phyloP scores from a whole-genome alignment of 2,888 invertebrate genomes.

The Diplazon laetatorius region DNA sequence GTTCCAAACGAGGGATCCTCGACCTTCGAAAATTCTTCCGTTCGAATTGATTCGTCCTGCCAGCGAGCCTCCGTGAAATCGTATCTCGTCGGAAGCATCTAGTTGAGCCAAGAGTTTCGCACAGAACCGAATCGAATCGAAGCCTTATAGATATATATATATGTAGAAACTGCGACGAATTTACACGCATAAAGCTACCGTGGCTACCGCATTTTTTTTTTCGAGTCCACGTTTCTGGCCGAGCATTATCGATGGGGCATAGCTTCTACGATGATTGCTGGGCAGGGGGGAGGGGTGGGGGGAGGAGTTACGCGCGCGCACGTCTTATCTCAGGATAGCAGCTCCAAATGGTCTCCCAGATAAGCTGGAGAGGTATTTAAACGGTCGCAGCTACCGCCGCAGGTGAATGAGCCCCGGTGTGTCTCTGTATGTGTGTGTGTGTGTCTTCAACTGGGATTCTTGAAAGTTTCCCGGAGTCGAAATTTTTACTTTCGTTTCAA shows the following conservation, averaged over 20 bases:
- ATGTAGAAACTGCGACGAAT: slow-evolving; percentile 20
- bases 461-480: slow-evolving; percentile 49
- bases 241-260: background rate
- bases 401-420: slow-evolving; percentile 46
- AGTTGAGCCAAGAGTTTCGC: slow-evolving; percentile 9
- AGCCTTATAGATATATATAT: slow-evolving; percentile 34
- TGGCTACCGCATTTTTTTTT: slow-evolving; percentile 51
- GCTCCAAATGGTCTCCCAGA: slow-evolving; percentile 25
- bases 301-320: slow-evolving; percentile 18
- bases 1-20: slow-evolving; percentile 61
- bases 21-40: slow-evolving; percentile 65
- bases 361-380: slow-evolving; percentile 55
- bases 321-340: slow-evolving; percentile 40
- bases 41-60: slow-evolving; percentile 69
- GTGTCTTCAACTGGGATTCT: slow-evolving; percentile 60
- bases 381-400: slow-evolving; percentile 51
- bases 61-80: slow-evolving; percentile 58
- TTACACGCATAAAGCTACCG: slow-evolving; percentile 44
- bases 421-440: background rate
- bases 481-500: no score
- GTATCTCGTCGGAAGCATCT: slow-evolving; percentile 62
- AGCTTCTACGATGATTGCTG: slow-evolving; percentile 15
- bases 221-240: background rate
- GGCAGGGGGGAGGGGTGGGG: no score
- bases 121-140: slow-evolving; percentile 65